A percentile compares a stretch with the other conserved stretches of the same genome.
Conservation (phyloP, 2,888 invertebrate genomes). For the Aporophyla lueneburgensis region DNA sequence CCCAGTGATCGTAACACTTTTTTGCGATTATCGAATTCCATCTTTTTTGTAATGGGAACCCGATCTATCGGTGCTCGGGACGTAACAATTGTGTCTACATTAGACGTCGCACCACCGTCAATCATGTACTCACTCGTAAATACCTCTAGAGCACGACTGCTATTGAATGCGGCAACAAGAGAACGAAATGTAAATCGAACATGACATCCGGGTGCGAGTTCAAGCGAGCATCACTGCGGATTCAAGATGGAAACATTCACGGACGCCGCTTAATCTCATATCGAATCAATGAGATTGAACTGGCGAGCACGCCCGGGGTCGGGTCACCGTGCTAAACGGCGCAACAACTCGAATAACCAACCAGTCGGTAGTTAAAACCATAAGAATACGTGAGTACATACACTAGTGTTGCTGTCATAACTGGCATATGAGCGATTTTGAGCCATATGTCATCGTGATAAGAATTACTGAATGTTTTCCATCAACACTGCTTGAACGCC, state of each 20-base stretch:
- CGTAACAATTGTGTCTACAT: conserved; percentile 70
- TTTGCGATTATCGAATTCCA: conserved; percentile 74
- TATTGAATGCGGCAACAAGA: conserved; percentile 81
- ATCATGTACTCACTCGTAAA: conserved; percentile 77
- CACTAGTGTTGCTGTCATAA: conserved; percentile 68
- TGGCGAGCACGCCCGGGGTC: conserved; percentile 81
- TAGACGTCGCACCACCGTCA: conserved; percentile 72
- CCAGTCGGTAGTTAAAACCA: conserved; percentile 70
- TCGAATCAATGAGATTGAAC: conserved; percentile 86
- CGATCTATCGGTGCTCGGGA: conserved; percentile 43
- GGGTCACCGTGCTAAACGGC: conserved; percentile 85
- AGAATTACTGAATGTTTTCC: conserved; percentile 68
- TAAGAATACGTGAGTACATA: conserved; percentile 75
- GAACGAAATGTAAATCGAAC: conserved; percentile 84
- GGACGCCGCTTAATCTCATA: conserved; percentile 85
- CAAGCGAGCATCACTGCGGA: conserved; percentile 83
- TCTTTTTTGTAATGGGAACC: conserved; percentile 67
- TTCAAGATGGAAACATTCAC: conserved; percentile 86
- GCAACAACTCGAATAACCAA: conserved; percentile 80
- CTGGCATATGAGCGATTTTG: conserved; percentile 70
- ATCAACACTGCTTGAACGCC: conserved; percentile 70
- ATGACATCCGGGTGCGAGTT: conserved; percentile 89
- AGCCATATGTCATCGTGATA: conserved; percentile 68
- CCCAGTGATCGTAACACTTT: conserved; percentile 73
- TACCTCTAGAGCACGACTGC: conserved; percentile 77